These are phyloP conservation scores for Hydropsyche betteni DNA, from an alignment of 2,888 invertebrate genomes.

Conservation along the genomic window DNA sequence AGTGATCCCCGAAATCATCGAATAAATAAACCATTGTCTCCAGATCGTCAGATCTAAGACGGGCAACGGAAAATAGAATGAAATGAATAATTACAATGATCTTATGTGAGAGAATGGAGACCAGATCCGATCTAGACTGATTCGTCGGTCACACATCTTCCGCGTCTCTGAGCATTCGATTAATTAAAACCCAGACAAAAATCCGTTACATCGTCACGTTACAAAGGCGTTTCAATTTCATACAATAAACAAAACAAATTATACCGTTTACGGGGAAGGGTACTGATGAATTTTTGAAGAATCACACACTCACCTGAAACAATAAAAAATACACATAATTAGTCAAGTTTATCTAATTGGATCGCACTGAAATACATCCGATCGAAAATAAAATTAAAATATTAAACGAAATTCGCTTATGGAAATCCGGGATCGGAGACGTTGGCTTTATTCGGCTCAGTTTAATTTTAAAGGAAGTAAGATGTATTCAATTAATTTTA, in stretches of 20 bases:
- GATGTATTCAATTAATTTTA: slow-evolving; percentile 52
- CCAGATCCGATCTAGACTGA: slow-evolving; percentile 16
- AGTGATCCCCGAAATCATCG: slow-evolving; percentile 22
- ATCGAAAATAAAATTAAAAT: slow-evolving; percentile 34
- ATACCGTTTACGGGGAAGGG: slow-evolving; percentile 13
- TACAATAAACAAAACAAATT: slow-evolving; percentile 13
- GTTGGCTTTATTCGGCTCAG: slow-evolving; percentile 45
- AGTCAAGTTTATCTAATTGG: slow-evolving; percentile 10
- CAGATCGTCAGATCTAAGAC: slow-evolving; percentile 2
- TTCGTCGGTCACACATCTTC: slow-evolving; percentile 3
- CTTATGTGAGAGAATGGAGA: slow-evolving; percentile 21
- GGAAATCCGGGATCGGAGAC: slow-evolving; percentile 39
- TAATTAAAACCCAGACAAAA: slow-evolving; percentile 4
- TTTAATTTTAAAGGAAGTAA: slow-evolving; percentile 52
- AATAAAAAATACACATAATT: slow-evolving; percentile 33
- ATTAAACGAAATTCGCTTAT: slow-evolving; percentile 30
- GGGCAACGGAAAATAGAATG: too few relatives aligned
- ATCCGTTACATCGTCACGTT: slow-evolving; percentile 8
- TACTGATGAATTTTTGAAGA: background rate
- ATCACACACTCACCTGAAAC: slow-evolving; percentile 39
- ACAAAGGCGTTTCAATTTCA: background rate
- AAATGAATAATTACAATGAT: too few relatives aligned
- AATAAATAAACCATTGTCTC: slow-evolving; percentile 12
- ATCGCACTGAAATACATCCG: background rate
- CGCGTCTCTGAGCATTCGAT: slow-evolving; percentile 15